Conservation (phyloP, 2,888 invertebrate genomes). For the Phalera bucephala region DNA sequence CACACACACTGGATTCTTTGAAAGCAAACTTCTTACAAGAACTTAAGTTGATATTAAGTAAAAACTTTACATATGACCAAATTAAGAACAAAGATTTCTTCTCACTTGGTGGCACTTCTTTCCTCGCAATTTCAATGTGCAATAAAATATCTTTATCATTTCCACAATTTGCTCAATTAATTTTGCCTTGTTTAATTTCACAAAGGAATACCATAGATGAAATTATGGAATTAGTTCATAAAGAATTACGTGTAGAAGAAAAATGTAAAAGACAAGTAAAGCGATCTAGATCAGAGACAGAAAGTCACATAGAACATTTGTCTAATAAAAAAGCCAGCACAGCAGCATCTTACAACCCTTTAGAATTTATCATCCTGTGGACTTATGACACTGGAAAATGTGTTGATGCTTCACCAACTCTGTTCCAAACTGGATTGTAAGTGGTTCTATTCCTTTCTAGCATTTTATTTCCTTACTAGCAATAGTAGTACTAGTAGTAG, state of each 20-base stretch:
- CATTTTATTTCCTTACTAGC: too few relatives aligned
- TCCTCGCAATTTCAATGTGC: constrained; percentile 85
- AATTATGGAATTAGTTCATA: constrained; percentile 50
- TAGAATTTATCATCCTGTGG: constrained; percentile 78
- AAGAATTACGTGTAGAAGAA: constrained; percentile 39
- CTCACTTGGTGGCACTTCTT: constrained; percentile 87
- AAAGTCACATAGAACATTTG: constrained; percentile 9
- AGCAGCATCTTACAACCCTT: constrained; percentile 14
- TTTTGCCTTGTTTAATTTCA: constrained; percentile 81
- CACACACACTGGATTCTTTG: constrained; percentile 39
- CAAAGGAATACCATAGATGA: constrained; percentile 63
- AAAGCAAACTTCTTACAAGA: constrained; percentile 52
- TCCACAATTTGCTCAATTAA: constrained; percentile 68
- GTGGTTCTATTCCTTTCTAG: too few relatives aligned
- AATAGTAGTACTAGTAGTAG: too few relatives aligned
- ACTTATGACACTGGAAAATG: constrained; percentile 88
- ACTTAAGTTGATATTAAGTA: constrained; percentile 41
- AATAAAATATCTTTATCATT: constrained; percentile 76
- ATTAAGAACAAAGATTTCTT: constrained; percentile 78
- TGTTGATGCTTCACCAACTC: constrained; percentile 90
- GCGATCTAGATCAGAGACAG: constrained; percentile 30
- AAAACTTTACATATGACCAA: constrained; percentile 50
- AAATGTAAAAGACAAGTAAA: constrained; percentile 46
- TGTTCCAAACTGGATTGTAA: constrained; percentile 75
- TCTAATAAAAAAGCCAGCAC: constrained; percentile 27